Evolutionary conservation across 2,113 vertebrate genomes (phyloP).

Genomic region (Furnarius figulus): DNA sequence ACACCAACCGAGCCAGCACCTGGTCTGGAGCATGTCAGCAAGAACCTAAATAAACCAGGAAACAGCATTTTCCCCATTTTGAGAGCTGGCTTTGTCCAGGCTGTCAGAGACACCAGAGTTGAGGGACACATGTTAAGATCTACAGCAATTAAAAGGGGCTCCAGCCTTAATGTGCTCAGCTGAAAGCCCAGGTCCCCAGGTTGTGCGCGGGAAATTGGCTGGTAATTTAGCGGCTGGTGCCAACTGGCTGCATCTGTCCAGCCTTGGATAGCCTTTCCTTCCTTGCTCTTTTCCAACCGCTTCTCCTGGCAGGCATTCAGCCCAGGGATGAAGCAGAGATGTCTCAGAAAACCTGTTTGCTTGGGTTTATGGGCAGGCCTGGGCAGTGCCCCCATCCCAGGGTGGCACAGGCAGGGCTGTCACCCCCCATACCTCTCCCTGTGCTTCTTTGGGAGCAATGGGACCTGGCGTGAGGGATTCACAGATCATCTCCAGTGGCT

Average conservation of each 20-base stretch:
- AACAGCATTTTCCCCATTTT: rapidly evolving
- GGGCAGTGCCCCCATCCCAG: neutral
- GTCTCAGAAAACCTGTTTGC: neutral
- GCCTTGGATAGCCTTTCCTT: neutral
- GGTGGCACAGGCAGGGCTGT: neutral
- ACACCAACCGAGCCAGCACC: rapidly evolving
- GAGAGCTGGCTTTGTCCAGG: neutral
- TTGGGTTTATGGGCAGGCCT: neutral
- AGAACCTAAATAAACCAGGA: neutral
- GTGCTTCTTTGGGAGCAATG: neutral
- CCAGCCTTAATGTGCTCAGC: conserved; percentile 31
- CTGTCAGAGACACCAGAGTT: neutral
- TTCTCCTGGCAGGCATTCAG: neutral
- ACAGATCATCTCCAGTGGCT: neutral
- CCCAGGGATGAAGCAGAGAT: neutral
- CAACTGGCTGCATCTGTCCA: conserved; percentile 46
- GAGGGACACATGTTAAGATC: neutral
- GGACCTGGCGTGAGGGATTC: neutral
- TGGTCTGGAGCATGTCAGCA: neutral
- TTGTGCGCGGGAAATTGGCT: conserved; percentile 26
- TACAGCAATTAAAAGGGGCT: conserved; percentile 22
- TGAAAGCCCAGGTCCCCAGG: conserved; percentile 30
- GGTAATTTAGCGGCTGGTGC: conserved; percentile 25
- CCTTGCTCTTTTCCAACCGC: conserved; percentile 1
- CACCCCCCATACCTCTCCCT: rapidly evolving